Conservation (phyloP, 2,113 vertebrate genomes). For the Agelaius tricolor region DNA sequence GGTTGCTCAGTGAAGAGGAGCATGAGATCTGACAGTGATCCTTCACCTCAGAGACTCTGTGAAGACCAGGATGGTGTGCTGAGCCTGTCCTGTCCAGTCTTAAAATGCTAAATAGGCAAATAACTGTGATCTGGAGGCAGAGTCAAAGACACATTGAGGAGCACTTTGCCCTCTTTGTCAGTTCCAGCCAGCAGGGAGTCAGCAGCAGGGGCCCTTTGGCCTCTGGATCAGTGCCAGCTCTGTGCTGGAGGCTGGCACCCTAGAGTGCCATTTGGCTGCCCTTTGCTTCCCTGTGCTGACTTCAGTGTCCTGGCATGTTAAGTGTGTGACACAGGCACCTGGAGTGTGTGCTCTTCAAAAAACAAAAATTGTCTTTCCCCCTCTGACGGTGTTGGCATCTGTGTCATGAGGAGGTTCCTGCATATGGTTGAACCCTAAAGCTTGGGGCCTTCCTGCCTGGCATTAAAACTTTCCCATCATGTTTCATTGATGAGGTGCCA, state of each 20-base stretch:
- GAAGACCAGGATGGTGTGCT: background rate
- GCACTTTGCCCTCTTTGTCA: background rate
- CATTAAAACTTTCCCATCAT: background rate
- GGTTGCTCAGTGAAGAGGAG: background rate
- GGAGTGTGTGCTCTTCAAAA: background rate
- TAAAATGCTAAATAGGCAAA: background rate
- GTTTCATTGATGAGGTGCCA: background rate
- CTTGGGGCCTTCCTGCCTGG: background rate
- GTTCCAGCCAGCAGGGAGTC: background rate
- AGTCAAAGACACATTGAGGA: background rate
- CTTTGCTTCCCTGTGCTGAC: background rate
- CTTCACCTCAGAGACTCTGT: background rate
- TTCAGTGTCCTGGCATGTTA: background rate
- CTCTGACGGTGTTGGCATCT: background rate
- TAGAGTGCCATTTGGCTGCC: fast-evolving
- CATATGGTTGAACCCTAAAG: background rate
- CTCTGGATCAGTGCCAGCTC: background rate
- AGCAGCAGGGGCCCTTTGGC: background rate
- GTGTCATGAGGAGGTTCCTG: background rate
- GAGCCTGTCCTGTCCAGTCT: background rate
- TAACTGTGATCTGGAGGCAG: background rate
- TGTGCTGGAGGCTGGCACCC: background rate
- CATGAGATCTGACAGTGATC: fast-evolving
- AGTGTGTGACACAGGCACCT: background rate
- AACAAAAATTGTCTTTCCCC: background rate